Conservation (phyloP, 1,140 invertebrate genomes). For the Akabosia matsudoensis region DNA sequence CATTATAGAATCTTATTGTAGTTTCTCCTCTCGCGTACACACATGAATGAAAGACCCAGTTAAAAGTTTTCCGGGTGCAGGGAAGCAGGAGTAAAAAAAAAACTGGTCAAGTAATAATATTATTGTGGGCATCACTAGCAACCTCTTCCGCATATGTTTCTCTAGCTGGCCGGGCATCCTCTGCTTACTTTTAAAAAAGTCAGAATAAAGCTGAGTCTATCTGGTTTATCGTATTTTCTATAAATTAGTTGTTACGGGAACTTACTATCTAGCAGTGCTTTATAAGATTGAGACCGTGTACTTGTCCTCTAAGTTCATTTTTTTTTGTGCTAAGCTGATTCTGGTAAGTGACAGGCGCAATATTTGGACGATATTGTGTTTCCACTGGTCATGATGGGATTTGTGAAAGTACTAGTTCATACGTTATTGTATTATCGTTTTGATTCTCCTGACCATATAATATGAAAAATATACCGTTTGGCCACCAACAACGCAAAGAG, state of each 20-base stretch:
- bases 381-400: no score
- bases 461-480: no score
- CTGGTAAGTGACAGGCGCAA: background rate
- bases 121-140: no score
- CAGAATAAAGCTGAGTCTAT: background rate
- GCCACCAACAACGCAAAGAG: no score
- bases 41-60: background rate
- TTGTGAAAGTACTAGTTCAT: no score
- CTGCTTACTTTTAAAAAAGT: no score
- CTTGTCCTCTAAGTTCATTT: background rate
- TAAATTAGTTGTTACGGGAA: background rate
- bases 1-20: background rate
- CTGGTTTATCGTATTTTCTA: background rate
- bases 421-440: no score
- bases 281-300: background rate
- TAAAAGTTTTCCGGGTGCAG: background rate
- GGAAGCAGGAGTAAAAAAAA: background rate
- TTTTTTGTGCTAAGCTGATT: background rate
- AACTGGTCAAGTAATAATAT: no score
- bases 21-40: no score
- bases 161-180: no score
- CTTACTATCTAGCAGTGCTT: background rate
- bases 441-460: no score
- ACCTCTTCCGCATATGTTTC: no score
- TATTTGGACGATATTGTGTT: background rate